Evolutionary conservation across 2,797 vertebrate genomes (phyloP).

Genomic region (Amphiprion clarkii): DNA sequence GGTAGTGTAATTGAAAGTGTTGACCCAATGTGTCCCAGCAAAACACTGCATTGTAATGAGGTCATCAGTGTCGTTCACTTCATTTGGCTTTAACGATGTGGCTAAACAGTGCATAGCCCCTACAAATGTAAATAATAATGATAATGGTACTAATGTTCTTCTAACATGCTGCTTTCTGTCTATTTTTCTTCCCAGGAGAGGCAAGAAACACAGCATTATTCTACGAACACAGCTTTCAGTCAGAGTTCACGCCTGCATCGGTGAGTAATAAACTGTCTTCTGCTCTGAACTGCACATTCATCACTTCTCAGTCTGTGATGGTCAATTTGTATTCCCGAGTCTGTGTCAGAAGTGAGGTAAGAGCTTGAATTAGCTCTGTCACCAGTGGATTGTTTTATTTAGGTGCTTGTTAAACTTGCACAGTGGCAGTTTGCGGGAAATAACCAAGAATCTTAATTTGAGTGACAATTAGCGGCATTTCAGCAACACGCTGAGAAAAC

Average conservation of each 20-base stretch:
- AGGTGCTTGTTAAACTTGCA: slow-evolving; percentile 53
- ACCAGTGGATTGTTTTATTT: slow-evolving; percentile 40
- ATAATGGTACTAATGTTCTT: neutral
- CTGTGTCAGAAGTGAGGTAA: slow-evolving; percentile 43
- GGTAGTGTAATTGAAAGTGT: no score
- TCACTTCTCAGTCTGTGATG: slow-evolving; percentile 25
- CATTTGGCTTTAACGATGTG: no score
- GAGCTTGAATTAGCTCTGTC: slow-evolving; percentile 50
- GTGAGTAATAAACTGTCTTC: slow-evolving; percentile 84
- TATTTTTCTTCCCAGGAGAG: slow-evolving; percentile 82
- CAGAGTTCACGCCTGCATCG: slow-evolving; percentile 97
- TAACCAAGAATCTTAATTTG: slow-evolving; percentile 55
- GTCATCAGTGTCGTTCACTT: no score
- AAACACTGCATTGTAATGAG: no score
- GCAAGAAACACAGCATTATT: slow-evolving; percentile 94
- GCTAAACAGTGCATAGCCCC: no score
- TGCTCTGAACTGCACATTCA: slow-evolving; percentile 17
- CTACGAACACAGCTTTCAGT: slow-evolving; percentile 97
- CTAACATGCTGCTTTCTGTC: slow-evolving; percentile 38
- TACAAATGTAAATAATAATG: slow-evolving; percentile 11
- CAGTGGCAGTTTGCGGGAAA: slow-evolving; percentile 65
- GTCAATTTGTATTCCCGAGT: slow-evolving; percentile 25
- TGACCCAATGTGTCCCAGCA: no score
- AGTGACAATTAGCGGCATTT: slow-evolving; percentile 59
- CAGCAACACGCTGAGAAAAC: slow-evolving; percentile 36